phyloP scores from a whole-genome alignment of 2,113 vertebrate species.

The Tringa solitaria region DNA sequence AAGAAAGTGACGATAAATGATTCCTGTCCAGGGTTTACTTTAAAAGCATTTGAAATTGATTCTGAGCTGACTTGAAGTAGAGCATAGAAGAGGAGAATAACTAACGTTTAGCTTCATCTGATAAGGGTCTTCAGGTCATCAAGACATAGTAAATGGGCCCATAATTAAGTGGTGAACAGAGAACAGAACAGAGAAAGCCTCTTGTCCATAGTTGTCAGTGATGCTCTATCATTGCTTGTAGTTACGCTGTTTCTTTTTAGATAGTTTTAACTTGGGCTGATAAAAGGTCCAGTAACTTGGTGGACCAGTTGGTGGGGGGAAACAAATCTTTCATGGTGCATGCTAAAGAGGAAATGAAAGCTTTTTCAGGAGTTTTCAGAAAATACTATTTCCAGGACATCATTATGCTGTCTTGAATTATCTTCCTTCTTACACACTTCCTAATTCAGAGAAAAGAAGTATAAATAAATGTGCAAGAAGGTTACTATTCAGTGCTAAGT shows the following conservation, averaged over 20 bases:
- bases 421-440: neutral
- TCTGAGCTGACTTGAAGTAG: neutral
- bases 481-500: neutral
- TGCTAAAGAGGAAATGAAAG: neutral
- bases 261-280: neutral
- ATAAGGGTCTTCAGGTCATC: neutral
- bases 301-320: neutral
- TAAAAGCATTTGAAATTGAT: conserved; percentile 16
- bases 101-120: neutral
- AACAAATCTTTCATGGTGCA: neutral
- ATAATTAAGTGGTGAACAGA: neutral
- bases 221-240: neutral
- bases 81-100: neutral
- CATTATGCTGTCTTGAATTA: neutral
- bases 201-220: neutral
- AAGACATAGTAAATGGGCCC: neutral
- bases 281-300: neutral
- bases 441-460: neutral
- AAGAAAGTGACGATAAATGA: neutral
- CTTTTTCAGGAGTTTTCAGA: neutral
- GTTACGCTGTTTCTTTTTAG: neutral
- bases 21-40: neutral
- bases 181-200: neutral
- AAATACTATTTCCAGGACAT: neutral
- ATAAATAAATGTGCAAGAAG: neutral